Evolutionary conservation across 2,888 invertebrate species (phyloP), one percentile per base, ranked within the genome.

Genomic region (Acleris holmiana): DNA sequence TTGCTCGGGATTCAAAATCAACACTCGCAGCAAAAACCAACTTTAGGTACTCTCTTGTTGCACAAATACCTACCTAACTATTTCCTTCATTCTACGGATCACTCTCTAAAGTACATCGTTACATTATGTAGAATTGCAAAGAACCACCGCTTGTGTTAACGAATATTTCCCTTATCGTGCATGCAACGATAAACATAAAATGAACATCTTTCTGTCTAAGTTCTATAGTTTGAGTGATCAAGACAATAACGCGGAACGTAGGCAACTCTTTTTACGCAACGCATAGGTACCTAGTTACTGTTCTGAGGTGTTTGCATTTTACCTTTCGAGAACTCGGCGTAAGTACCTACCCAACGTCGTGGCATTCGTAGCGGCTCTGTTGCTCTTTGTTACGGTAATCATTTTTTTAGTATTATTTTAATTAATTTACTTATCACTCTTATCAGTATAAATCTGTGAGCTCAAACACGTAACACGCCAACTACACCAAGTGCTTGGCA

Each of bases 271-370:
- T 76, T 84, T 80, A 68, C 81, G 81, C 76, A 83, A 84, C 73
- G 51, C 51, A 58, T 29, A 41, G 41, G 41, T 54, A 54, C 64
- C 54, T 29, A 41, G 41, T 41, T 54, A 54, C 64, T 59, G 64
- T 59, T 54, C 58, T 54, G 54, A 54, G 54, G 54, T 48, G 50
- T 46, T 40, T 69, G 72, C 75, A 75, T 25, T 85, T n/a, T 84
- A 79, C 82, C 76, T 89, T 89, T 88, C 88, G 87, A 83, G 88
- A 88, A 88, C 69, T 66, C 67, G 54, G 85, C 8, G 29, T 86
- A 86, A 85, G 85, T 83, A 88, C 85, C 80, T 71, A 59, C 70
- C 71, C 83, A 79, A 84, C 85, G 87, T 78, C 84, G 77, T 73
- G 76, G 79, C 40, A 17, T 46, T 40, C 85, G 87, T 78, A 84